Base-by-base conservation (phyloP, 2,888 invertebrate species). In the Torymus tubicola region DNA sequence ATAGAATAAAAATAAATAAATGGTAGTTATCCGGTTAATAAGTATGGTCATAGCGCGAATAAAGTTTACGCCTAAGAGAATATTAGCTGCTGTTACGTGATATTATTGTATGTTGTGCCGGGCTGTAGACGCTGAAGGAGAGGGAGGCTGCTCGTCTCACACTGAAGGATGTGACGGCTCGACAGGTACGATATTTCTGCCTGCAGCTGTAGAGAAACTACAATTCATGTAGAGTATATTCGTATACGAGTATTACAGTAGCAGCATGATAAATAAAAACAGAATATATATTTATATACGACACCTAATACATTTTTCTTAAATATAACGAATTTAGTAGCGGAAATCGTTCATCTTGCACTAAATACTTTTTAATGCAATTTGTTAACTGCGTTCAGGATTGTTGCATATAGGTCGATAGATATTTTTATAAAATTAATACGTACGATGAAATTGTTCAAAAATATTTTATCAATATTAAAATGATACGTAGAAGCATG, bases 151-250 rank as follows among this genome's bases (percentile, higher is more conserved):
- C 93, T 95, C 96, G 92, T 96, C 96, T 91, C 96, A 97, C 93
- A 95, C 96, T 92, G 96, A 97, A 92, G 96, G 96, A 93, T 97
- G 96, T 94, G 96, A 97, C 93, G 96, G 96, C 93, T 95, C 96
- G 93, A 95, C 96, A 96, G 96, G 94, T 95, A 94, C 91, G 92
- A 87, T 81, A 80, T 83, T 86, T 88, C 88, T 88, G 89, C 88
- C 89, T 90, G 89, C 88, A 89, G 88, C 86, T 86, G 87, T 88
- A 89, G 87, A 89, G 85, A 87, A 84, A 84, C 84, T 88, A 87
- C 85, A 84, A 86, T 74, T 85, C 83, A 85, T 86, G 85, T 87
- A 88, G 86, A 86, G 14, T 18, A 72, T 65, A 61, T 61, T 18
- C 52, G 52, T 50, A 73, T 55, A 70, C 80, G 52, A 79, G 42